Evolutionary conservation across 2,888 invertebrate genomes (phyloP).

Genomic region (Pandemis heparana): DNA sequence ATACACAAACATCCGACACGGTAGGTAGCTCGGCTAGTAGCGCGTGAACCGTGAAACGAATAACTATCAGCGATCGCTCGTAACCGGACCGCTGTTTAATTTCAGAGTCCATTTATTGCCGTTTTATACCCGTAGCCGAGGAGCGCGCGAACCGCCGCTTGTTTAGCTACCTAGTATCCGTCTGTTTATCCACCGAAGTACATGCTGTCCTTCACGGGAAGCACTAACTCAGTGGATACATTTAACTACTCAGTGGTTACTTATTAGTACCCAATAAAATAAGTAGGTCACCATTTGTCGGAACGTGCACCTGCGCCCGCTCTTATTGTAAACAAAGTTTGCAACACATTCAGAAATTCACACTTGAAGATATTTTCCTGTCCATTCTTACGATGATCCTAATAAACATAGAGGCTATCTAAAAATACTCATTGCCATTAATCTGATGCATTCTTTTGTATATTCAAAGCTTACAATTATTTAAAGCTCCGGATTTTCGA

Average conservation of each 20-base stretch:
- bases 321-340: constrained; percentile 13
- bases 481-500: constrained; percentile 65
- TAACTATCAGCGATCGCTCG: constrained; percentile 54
- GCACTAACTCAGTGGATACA: neutral
- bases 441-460: constrained; percentile 51
- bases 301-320: constrained; percentile 1
- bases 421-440: constrained; percentile 68
- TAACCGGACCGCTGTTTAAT: constrained; percentile 66
- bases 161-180: constrained; percentile 13
- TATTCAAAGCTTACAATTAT: constrained; percentile 64
- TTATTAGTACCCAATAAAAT: neutral
- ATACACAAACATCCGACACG: constrained; percentile 24
- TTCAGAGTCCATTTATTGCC: constrained; percentile 57
- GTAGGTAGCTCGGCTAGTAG: constrained; percentile 13
- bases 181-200: constrained; percentile 10
- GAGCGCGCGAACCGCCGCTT: constrained; percentile 45
- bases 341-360: constrained; percentile 10
- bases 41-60: constrained; percentile 31
- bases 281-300: constrained; percentile 15
- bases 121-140: constrained; percentile 51
- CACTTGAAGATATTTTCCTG: constrained; percentile 38
- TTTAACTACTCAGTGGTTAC: neutral
- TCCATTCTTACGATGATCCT: constrained; percentile 57
- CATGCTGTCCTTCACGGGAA: neutral
- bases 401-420: constrained; percentile 62